Evolutionary conservation across 1,140 invertebrate genomes (phyloP), one percentile per base, ranked within the genome.

Genomic region (Calosoma granatense): DNA sequence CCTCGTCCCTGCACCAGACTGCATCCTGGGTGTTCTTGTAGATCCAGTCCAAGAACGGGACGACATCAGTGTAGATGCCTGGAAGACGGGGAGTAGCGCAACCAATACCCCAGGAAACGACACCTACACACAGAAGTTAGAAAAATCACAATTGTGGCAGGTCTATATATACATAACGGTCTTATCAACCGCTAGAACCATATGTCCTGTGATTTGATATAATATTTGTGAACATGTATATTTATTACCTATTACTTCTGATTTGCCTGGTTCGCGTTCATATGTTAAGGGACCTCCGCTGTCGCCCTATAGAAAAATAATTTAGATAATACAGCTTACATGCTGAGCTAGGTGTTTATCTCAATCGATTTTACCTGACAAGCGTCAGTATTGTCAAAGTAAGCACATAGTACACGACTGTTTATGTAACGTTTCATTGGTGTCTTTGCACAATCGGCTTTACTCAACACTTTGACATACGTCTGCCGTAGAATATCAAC

Each of bases 81-180:
- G 81, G 81, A n/a, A n/a, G n/a, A 56, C 74, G 74, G 23, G 70
- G 74, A 59, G 74, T 70, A 6, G 77, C 81, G 65, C 81, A 83
- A 17, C 78, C 79, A 30, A 81, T 75, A 20, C 81, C 81, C 81
- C 81, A 83, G 2, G 79, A 81, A 0, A 80, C 72, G 22, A 78
- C 58, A 52, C 76, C 76, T 76, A 60, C n/a, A 9, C n/a, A n/a
- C n/a, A n/a, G n/a, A n/a, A n/a, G n/a, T n/a, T n/a, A n/a, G n/a
- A n/a, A n/a, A n/a, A n/a, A n/a, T n/a, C n/a, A n/a, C n/a, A n/a
- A n/a, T n/a, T n/a, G n/a, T n/a, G n/a, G n/a, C n/a, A n/a, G n/a
- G n/a, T n/a, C n/a, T n/a, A n/a, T n/a, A n/a, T n/a, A n/a, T n/a
- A n/a, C n/a, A n/a, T n/a, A n/a, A n/a, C n/a, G n/a, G n/a, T n/a